phyloP scores from a whole-genome alignment of 2,888 invertebrate genomes.

The Alcis repandata region DNA sequence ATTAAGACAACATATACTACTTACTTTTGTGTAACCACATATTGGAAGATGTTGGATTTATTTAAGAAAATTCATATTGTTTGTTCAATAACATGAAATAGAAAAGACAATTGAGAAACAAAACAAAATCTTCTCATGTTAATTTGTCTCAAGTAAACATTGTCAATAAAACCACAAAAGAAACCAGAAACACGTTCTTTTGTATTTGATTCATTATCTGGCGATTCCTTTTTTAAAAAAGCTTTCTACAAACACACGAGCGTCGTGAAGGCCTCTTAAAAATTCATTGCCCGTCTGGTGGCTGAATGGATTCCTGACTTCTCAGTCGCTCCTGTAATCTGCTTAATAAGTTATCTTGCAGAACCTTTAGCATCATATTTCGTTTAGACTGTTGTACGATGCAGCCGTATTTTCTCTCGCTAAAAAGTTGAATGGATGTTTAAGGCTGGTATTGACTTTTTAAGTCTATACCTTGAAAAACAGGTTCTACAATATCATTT shows the following conservation, averaged over 20 bases:
- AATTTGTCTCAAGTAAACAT: too few relatives aligned
- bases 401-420: background rate
- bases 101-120: too few relatives aligned
- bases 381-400: slow-evolving; percentile 52
- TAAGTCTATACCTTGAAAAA: too few relatives aligned
- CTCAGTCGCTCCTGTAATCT: slow-evolving; percentile 69
- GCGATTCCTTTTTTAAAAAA: slow-evolving; percentile 73
- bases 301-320: slow-evolving; percentile 72
- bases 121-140: too few relatives aligned
- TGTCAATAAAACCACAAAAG: slow-evolving; percentile 31
- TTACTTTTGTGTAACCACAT: too few relatives aligned
- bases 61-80: too few relatives aligned
- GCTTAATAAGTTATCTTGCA: slow-evolving; percentile 79
- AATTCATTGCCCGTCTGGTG: slow-evolving; percentile 85
- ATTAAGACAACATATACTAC: too few relatives aligned
- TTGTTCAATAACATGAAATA: too few relatives aligned
- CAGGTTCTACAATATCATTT: too few relatives aligned
- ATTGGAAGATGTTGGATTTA: too few relatives aligned
- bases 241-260: slow-evolving; percentile 70
- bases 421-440: background rate
- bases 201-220: slow-evolving; percentile 71
- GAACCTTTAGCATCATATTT: slow-evolving; percentile 54
- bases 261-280: slow-evolving; percentile 82
- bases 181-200: slow-evolving; percentile 49
- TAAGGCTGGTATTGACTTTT: too few relatives aligned